Percentiles rank a stretch among this genome's conserved stretches.
These are phyloP conservation scores for Heterocephalus glaber DNA, from an alignment of 2,113 vertebrate genomes.

Conservation along the genomic window DNA sequence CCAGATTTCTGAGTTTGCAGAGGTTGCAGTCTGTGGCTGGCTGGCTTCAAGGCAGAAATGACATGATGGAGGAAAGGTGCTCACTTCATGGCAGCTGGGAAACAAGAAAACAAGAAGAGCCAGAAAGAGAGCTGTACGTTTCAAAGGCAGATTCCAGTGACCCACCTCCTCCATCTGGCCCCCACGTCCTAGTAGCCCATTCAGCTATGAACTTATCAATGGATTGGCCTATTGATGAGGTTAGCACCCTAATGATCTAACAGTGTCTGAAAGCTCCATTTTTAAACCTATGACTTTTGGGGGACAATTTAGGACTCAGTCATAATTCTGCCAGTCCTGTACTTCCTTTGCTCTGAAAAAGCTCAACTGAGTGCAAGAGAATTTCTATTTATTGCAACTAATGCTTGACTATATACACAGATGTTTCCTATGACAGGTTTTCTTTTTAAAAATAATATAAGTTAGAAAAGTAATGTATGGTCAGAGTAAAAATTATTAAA, in stretches of 20 bases:
- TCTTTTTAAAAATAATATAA: slow-evolving; percentile 20
- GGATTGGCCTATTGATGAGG: neutral
- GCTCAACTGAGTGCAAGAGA: neutral
- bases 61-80: neutral
- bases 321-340: neutral
- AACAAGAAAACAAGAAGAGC: neutral
- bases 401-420: neutral
- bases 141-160: neutral
- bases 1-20: neutral
- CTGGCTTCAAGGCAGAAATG: neutral
- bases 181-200: neutral
- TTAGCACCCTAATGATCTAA: neutral
- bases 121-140: neutral
- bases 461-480: neutral
- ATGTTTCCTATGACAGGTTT: neutral
- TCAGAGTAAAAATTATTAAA: neutral
- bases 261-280: neutral
- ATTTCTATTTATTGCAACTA: neutral
- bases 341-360: neutral
- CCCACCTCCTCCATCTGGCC: neutral
- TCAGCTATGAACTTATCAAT: neutral
- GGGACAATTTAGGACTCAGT: neutral
- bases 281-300: neutral
- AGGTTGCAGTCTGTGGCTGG: neutral
- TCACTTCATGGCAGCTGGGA: neutral